A percentile compares a stretch with the other conserved stretches of the same genome.
Conservation (phyloP, 2,113 vertebrate species). For the Salvelinus namaycush region DNA sequence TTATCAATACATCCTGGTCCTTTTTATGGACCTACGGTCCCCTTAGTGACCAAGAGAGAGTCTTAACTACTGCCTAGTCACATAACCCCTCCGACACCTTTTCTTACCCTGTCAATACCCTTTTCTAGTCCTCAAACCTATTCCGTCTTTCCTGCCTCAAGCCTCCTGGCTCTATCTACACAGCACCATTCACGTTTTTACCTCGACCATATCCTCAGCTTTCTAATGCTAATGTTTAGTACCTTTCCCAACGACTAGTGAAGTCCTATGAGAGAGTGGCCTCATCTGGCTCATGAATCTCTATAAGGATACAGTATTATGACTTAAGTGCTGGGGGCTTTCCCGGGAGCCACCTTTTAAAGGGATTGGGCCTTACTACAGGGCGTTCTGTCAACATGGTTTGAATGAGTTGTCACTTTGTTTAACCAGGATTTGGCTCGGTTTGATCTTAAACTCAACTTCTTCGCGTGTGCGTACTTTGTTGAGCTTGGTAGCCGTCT, state of each 20-base stretch:
- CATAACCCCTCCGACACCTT: background rate
- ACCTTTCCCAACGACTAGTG: slow-evolving; percentile 25
- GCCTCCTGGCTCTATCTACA: background rate
- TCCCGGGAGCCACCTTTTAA: slow-evolving; percentile 34
- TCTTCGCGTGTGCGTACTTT: background rate
- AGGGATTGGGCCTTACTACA: slow-evolving; percentile 3
- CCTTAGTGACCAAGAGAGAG: background rate
- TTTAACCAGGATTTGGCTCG: slow-evolving; percentile 21
- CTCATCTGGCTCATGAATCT: slow-evolving; percentile 53
- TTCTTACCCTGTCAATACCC: background rate
- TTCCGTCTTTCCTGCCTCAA: background rate
- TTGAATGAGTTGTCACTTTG: slow-evolving; percentile 46
- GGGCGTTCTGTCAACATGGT: slow-evolving; percentile 42
- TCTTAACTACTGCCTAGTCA: background rate
- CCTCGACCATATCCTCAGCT: slow-evolving; percentile 17
- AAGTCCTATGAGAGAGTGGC: slow-evolving; percentile 27
- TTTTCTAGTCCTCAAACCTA: no score
- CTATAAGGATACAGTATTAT: slow-evolving; percentile 51
- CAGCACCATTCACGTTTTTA: background rate
- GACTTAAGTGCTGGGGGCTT: slow-evolving; percentile 46
- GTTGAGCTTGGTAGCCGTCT: no score
- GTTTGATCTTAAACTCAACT: background rate
- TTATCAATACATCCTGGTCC: background rate
- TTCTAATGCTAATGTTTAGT: slow-evolving; percentile 32
- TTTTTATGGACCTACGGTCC: background rate